Evolutionary conservation across 2,888 invertebrate genomes (phyloP).

Genomic region (Formica aserva): DNA sequence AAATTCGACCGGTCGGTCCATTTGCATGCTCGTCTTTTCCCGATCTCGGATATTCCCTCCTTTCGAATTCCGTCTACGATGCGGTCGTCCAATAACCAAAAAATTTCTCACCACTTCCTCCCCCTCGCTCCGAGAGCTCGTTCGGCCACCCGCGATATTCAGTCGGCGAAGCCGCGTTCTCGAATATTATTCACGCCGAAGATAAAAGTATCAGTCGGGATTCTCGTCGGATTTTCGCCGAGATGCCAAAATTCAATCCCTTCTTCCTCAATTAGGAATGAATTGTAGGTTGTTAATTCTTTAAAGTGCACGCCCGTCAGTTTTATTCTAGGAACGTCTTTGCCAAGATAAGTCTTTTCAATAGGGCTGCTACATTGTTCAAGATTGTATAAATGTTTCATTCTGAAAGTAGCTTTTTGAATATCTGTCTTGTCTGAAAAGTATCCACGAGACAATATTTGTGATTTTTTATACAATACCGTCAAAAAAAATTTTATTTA

Average conservation of each 20-base stretch:
- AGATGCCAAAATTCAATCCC: constrained; percentile 6
- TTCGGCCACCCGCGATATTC: constrained; percentile 10
- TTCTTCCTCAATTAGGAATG: constrained; percentile 21
- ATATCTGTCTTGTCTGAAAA: not conserved
- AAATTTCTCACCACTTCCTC: constrained; percentile 40
- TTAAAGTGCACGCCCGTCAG: not conserved
- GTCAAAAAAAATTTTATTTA: not conserved
- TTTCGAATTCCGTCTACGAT: constrained; percentile 67
- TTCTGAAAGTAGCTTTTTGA: not conserved
- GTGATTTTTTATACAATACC: not conserved
- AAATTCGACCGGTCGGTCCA: constrained; percentile 77
- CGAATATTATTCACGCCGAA: constrained; percentile 31
- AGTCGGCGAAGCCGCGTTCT: not conserved
- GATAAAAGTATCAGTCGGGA: constrained; percentile 29
- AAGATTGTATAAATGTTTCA: not conserved
- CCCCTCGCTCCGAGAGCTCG: not conserved
- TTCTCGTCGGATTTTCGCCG: not conserved
- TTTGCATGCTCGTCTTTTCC: constrained; percentile 79
- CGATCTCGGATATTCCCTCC: constrained; percentile 69
- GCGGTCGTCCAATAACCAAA: constrained; percentile 51
- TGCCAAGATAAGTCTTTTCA: constrained; percentile 7
- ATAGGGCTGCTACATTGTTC: not conserved
- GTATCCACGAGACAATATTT: not conserved
- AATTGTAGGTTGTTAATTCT: constrained; percentile 48
- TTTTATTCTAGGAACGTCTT: not conserved